Conservation (phyloP, 2,888 invertebrate species). For the Catocala sponsa region DNA sequence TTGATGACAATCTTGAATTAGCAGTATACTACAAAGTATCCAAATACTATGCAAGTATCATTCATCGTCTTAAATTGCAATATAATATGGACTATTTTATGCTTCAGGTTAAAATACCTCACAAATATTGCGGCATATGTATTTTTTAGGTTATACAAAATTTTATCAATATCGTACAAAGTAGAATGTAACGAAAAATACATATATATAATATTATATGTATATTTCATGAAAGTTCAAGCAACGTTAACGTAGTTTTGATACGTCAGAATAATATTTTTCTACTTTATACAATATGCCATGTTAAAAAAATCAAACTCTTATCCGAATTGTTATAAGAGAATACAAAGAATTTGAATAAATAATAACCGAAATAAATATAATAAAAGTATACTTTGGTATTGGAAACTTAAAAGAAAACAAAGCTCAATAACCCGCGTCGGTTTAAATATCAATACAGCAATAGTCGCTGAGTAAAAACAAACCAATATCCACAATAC, state of each 20-base stretch:
- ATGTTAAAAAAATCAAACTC: too few relatives aligned
- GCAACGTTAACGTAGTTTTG: neutral
- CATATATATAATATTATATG: neutral
- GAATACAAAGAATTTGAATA: too few relatives aligned
- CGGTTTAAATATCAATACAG: constrained; percentile 1
- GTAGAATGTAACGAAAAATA: constrained; percentile 4
- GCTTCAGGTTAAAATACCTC: neutral
- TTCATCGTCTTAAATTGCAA: too few relatives aligned
- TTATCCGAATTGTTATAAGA: too few relatives aligned
- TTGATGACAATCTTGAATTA: too few relatives aligned
- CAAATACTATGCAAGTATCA: too few relatives aligned
- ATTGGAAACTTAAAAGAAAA: too few relatives aligned
- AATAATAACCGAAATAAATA: too few relatives aligned
- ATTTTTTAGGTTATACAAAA: constrained; percentile 2
- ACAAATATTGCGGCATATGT: constrained; percentile 1
- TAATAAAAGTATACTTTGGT: too few relatives aligned
- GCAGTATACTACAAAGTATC: too few relatives aligned
- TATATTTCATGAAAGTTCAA: neutral
- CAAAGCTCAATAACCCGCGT: neutral
- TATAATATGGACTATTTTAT: too few relatives aligned
- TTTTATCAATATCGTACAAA: neutral
- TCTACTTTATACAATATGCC: too few relatives aligned
- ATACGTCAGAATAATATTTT: neutral
- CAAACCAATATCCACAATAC: constrained; percentile 2
- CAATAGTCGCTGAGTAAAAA: constrained; percentile 5